Evolutionary conservation across 2,797 vertebrate genomes (phyloP), one percentile per base, ranked within the genome.

Genomic region (Kryptopterus vitreolus): DNA sequence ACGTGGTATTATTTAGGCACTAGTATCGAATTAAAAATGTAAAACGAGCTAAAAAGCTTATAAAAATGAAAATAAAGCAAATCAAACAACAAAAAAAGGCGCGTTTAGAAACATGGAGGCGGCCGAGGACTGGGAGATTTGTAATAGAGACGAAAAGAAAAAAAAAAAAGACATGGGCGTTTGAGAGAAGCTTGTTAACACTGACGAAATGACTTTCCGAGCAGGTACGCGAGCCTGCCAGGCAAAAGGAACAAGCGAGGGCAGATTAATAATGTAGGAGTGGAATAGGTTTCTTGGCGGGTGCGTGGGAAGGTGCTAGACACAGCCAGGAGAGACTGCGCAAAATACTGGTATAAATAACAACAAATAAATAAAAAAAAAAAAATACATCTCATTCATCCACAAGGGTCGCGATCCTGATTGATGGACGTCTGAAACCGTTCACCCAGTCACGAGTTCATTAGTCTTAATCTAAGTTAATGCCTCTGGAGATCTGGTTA

Each of bases 301-400:
- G n/a, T 83, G 80, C 71, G 72, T 83, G 70, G 81, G 83, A 79
- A 76, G 24, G 58, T 72, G 71, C 29, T 33, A 76, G 76, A 74
- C 76, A 71, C 29, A 71, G 20, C 50, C 29, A 55, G 18, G 69
- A 53, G 66, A 71, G 4, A 53, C n/a, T n/a, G n/a, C n/a, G n/a
- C n/a, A n/a, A n/a, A n/a, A n/a, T n/a, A n/a, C n/a, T n/a, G n/a
- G n/a, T n/a, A n/a, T n/a, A n/a, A n/a, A n/a, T n/a, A n/a, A n/a
- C n/a, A n/a, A n/a, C n/a, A n/a, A n/a, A n/a, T 13, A 20, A 10
- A n/a, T 11, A 53, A 20, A 0, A 20, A 29, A 53, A 33, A 71
- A 1, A 20, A 50, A 53, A 33, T 53, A 53, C 18, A 53, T 18
- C 29, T 53, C 16, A 8, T 71, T 16, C 29, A 53, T 50, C 29